Base-by-base conservation (phyloP, 2,888 invertebrate species). In the Nomada goodeniana region DNA sequence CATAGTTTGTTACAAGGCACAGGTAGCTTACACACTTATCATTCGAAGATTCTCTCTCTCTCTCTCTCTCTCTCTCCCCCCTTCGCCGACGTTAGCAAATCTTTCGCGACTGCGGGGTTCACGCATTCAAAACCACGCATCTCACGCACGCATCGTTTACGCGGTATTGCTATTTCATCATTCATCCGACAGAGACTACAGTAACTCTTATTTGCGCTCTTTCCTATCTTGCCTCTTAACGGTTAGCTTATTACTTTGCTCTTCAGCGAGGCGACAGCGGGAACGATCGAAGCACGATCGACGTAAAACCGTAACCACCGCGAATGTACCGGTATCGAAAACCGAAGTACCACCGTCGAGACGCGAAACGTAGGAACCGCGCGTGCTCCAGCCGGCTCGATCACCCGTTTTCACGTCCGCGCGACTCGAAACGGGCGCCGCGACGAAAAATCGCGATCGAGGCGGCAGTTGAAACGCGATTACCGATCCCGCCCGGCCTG, bases 1-100 rank as follows among this genome's bases (percentile, higher is more conserved):
- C 89, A 90, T 93, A 93, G 92, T 92, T 92, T 91, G 92, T 93
- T 93, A 93, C 93, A 93, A 93, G 93, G 93, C 93, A 93, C 93
- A 93, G 92, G 93, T 93, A 93, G 93, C 93, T 93, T 92, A 93
- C 93, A 93, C 92, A 92, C 92, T 90, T 91, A 91, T 91, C 90
- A 90, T 88, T 88, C 79, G 80, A 79, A 74, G 55, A 73, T 5
- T 47, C 9, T 29, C 29, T 29, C 29, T 29, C 29, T 7, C 29
- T 29, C 29, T 29, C 29, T 29, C 29, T 29, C 29, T 29, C 29
- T 36, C 29, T 29, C 29, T 29, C 29, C 7, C 15, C 29, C 52
- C 23, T 26, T 47, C 42, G 23, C 53, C 23, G 26, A 63, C 55
- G 26, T 53, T 67, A 52, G 53, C 55, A 29, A 63, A 5, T 20